A percentile compares a stretch with the other conserved stretches of the same genome.
These are phyloP conservation scores for Stigmatopora argus DNA, from an alignment of 2,113 vertebrate genomes.

Conservation along the genomic window DNA sequence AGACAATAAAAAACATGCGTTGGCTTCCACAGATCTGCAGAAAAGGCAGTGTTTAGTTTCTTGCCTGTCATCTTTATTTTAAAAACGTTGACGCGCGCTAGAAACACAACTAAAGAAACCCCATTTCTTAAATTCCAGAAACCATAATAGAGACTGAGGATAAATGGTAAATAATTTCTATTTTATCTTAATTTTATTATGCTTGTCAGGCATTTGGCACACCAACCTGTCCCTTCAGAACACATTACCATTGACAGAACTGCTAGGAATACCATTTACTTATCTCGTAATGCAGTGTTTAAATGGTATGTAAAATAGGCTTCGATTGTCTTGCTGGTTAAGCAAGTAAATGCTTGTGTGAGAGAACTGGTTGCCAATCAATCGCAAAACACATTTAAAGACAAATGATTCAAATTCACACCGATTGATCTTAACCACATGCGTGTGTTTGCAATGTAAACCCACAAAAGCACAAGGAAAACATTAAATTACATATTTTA, in stretches of 20 bases:
- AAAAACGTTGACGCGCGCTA: neutral
- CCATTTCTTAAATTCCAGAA: neutral
- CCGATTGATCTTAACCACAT: too few species aligned
- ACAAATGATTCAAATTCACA: too few species aligned
- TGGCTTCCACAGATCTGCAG: slow-evolving; percentile 2
- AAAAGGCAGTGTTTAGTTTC: neutral
- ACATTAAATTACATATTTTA: too few species aligned
- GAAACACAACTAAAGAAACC: neutral
- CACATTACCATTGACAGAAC: neutral
- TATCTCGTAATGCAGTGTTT: too few species aligned
- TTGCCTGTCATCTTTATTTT: neutral
- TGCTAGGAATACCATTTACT: too few species aligned
- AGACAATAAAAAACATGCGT: slow-evolving; percentile 6
- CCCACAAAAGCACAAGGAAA: too few species aligned
- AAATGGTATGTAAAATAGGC: too few species aligned
- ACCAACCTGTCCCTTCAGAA: neutral
- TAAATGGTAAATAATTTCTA: neutral
- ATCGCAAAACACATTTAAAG: too few species aligned
- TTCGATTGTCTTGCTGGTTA: too few species aligned
- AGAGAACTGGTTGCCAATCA: too few species aligned
- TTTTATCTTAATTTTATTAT: neutral
- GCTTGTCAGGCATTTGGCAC: neutral
- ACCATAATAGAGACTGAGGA: neutral
- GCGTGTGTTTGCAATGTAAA: too few species aligned
- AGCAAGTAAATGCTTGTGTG: too few species aligned